These are phyloP conservation scores for Iphiclides podalirius DNA, from an alignment of 2,888 invertebrate genomes.

Conservation along the genomic window DNA sequence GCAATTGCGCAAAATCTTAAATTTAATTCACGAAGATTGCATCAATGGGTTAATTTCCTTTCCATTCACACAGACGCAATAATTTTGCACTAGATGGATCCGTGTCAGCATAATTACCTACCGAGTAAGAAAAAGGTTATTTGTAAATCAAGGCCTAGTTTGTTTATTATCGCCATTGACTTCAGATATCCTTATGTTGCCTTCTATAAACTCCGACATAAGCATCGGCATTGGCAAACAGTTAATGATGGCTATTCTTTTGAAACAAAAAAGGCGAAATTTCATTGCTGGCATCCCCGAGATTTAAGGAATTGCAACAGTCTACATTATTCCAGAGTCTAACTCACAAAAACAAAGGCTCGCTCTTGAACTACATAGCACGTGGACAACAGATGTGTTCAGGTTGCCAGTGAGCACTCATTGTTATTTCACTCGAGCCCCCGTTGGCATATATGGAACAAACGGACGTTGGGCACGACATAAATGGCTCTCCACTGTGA, in stretches of 20 bases:
- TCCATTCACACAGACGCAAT: not conserved
- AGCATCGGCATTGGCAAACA: too few species aligned
- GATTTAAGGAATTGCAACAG: too few species aligned
- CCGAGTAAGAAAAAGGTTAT: not conserved
- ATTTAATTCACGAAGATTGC: not conserved
- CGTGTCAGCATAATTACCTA: not conserved
- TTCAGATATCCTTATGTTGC: too few species aligned
- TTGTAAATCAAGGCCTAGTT: too few species aligned
- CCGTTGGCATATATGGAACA: slow-evolving; percentile 22
- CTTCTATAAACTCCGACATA: too few species aligned
- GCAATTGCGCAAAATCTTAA: not conserved
- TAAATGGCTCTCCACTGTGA: slow-evolving; percentile 36
- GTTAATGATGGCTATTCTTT: too few species aligned
- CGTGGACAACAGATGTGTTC: slow-evolving; percentile 7
- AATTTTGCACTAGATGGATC: not conserved
- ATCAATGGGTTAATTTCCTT: not conserved
- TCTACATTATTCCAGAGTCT: too few species aligned
- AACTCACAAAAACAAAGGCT: slow-evolving; percentile 11
- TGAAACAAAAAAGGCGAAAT: too few species aligned
- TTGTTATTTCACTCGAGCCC: slow-evolving; percentile 22
- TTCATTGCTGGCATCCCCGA: too few species aligned
- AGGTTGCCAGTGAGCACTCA: slow-evolving; percentile 14
- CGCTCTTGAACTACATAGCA: slow-evolving; percentile 12
- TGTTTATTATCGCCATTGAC: too few species aligned
- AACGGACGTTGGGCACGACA: slow-evolving; percentile 38